Conservation (phyloP, 2,888 invertebrate genomes). For the Athalia rosae region DNA sequence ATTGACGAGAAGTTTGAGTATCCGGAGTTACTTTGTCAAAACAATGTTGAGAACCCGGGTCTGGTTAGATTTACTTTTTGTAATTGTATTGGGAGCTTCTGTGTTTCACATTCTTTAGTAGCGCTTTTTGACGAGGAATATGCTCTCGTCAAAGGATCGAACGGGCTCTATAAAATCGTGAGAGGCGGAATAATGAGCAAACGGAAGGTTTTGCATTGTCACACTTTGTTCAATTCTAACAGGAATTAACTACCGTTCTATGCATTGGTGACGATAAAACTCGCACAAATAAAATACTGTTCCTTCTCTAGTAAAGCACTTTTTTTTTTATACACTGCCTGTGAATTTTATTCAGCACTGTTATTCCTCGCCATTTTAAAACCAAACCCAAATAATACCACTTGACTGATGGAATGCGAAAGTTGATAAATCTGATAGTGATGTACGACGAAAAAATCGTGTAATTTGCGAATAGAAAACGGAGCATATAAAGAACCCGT, state of each 20-base stretch:
- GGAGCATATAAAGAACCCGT: too few relatives aligned
- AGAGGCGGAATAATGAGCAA: conserved; percentile 26
- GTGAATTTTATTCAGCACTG: too few relatives aligned
- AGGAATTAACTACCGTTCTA: conserved; percentile 2
- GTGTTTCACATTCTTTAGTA: conserved; percentile 19
- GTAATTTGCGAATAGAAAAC: too few relatives aligned
- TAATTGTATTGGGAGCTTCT: conserved; percentile 34
- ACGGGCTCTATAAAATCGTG: conserved; percentile 30
- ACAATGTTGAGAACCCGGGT: not conserved
- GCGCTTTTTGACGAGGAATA: conserved; percentile 36
- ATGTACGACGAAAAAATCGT: too few relatives aligned
- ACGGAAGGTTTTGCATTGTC: conserved; percentile 32
- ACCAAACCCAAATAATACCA: too few relatives aligned
- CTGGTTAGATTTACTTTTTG: conserved; percentile 14
- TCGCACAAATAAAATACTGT: too few relatives aligned
- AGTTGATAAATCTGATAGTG: too few relatives aligned
- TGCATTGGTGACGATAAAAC: too few relatives aligned
- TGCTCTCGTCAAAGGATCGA: conserved; percentile 6
- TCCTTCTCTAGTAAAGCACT: too few relatives aligned
- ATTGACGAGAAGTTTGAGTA: conserved; percentile 15
- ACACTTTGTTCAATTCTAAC: conserved; percentile 22
- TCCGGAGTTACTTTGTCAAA: conserved; percentile 26
- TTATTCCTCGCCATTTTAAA: too few relatives aligned
- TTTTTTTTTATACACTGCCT: too few relatives aligned
- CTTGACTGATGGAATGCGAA: too few relatives aligned